Evolutionary conservation across 2,113 vertebrate species (phyloP).

Genomic region (Columba janthina): DNA sequence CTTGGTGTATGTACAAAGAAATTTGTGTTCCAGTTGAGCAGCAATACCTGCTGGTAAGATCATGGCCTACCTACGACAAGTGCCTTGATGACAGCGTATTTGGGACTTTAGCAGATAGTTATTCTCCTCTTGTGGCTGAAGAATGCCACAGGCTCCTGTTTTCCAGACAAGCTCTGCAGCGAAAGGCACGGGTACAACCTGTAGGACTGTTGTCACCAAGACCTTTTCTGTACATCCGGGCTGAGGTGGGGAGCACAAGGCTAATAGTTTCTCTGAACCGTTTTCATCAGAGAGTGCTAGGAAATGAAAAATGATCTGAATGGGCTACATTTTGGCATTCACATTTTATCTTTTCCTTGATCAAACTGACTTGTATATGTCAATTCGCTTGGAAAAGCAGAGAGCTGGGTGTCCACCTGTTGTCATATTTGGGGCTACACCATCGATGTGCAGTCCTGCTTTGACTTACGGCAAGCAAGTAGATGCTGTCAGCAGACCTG

Average conservation of each 20-base stretch:
- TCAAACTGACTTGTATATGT: not conserved
- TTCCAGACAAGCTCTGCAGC: not conserved
- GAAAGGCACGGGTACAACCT: not conserved
- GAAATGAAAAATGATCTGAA: not conserved
- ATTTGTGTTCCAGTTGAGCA: constrained; percentile 6
- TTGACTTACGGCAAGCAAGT: not conserved
- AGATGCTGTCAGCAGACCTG: not conserved
- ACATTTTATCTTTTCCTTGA: not conserved
- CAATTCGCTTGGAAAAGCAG: not conserved
- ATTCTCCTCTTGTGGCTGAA: not conserved
- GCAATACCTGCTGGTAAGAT: constrained; percentile 15
- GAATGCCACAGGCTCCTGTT: not conserved
- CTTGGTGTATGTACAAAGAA: not conserved
- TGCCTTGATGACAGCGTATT: not conserved
- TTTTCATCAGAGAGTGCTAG: not conserved
- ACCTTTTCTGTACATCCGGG: not conserved
- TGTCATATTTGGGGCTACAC: not conserved
- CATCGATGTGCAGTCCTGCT: rapidly evolving
- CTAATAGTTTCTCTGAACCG: not conserved
- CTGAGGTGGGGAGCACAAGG: not conserved
- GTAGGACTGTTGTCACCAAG: not conserved
- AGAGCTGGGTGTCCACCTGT: not conserved
- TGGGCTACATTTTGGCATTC: not conserved
- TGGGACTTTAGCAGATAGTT: not conserved
- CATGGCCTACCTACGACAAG: not conserved